Conservation (phyloP, 2,888 invertebrate species). For the Stratiomys singularior region DNA sequence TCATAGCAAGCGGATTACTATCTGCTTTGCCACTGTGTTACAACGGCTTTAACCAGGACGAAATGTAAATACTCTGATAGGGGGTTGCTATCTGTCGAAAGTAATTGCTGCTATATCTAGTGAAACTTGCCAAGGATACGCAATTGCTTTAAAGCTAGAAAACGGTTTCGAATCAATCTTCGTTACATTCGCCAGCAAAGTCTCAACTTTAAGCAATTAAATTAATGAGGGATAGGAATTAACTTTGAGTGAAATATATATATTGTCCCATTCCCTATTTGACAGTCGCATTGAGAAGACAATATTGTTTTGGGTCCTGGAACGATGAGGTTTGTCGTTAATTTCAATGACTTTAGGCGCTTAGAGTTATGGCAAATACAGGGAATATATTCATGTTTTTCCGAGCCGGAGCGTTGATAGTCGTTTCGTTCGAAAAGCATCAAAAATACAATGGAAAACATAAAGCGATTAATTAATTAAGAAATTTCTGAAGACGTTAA, state of each 20-base stretch:
- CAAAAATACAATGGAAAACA: no score
- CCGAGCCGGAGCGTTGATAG: no score
- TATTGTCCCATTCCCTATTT: not conserved
- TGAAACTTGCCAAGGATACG: not conserved
- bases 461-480: no score
- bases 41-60: conserved; percentile 1
- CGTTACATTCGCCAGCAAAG: conserved; percentile 3
- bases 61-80: not conserved
- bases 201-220: conserved; percentile 21
- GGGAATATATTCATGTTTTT: conserved; percentile 9
- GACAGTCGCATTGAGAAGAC: not conserved
- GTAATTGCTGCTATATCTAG: not conserved
- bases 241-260: conserved; percentile 20
- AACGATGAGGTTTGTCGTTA: not conserved
- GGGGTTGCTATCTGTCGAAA: conserved; percentile 7
- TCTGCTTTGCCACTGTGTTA: not conserved
- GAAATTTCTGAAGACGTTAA: no score
- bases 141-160: not conserved
- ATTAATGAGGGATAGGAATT: conserved; percentile 40
- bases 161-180: conserved; percentile 26
- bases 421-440: no score
- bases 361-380: conserved; percentile 13
- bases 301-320: not conserved
- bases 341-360: not conserved
- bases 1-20: not conserved